Conservation (phyloP, 2,113 vertebrate genomes). For the Etheostoma spectabile region DNA sequence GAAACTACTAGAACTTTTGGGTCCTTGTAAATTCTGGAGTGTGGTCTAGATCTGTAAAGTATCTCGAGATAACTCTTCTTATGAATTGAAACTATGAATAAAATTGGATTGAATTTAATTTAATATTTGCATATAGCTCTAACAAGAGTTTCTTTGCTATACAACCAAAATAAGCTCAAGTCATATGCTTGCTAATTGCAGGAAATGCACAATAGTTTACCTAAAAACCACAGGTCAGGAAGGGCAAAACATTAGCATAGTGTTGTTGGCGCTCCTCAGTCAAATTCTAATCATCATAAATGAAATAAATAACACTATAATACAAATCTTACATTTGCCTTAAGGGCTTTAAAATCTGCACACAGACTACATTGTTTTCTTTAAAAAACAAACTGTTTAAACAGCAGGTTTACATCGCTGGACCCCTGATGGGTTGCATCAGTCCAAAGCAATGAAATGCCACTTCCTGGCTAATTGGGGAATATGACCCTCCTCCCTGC, state of each 20-base stretch:
- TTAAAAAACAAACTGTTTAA: neutral
- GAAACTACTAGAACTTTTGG: too few relatives aligned
- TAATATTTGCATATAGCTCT: neutral
- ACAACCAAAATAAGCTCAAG: too few relatives aligned
- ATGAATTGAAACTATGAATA: too few relatives aligned
- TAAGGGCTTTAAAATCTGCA: too few relatives aligned
- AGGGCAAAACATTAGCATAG: neutral
- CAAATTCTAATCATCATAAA: slow-evolving; percentile 13
- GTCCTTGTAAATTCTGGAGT: too few relatives aligned
- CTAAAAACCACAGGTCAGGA: slow-evolving; percentile 8
- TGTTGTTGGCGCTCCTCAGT: slow-evolving; percentile 2
- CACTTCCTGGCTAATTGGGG: neutral
- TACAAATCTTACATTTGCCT: too few relatives aligned
- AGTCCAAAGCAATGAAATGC: neutral
- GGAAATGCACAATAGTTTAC: slow-evolving; percentile 7
- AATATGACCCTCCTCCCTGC: neutral
- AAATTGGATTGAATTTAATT: too few relatives aligned
- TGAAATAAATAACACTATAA: neutral
- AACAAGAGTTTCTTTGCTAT: neutral
- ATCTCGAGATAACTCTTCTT: too few relatives aligned
- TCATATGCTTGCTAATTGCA: slow-evolving; percentile 18
- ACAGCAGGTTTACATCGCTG: neutral
- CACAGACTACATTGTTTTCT: too few relatives aligned
- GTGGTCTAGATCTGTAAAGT: too few relatives aligned
- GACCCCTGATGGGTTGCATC: neutral